Evolutionary conservation across 2,113 vertebrate genomes (phyloP), one percentile per base, ranked within the genome.

Genomic region (Actenoides lindsayi): DNA sequence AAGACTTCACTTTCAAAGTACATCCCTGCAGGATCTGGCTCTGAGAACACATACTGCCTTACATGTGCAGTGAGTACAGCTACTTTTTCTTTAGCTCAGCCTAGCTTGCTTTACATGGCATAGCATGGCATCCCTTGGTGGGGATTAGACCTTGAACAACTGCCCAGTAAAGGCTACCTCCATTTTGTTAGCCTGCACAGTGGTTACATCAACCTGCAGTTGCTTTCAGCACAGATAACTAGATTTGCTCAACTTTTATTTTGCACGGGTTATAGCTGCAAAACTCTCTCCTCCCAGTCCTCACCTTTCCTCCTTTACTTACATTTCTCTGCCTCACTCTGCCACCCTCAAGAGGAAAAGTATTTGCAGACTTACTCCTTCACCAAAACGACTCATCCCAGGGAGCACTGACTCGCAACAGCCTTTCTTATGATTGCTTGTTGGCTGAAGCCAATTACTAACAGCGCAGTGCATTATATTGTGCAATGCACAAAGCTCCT

Each of bases 301-400:
- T 64, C 33, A 27, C 4, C 16, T 80, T 89, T 70, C 23, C n/a
- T 76, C 33, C 16, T 78, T 70, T 33, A 71, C 24, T 75, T 64
- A 33, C 25, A 87, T 79, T 37, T 77, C 37, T 13, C 9, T 87
- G 28, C 18, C 35, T 7, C 85, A 54, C n/a, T 73, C 50, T 81
- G 79, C 74, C 54, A 94, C 75, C 39, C 70, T 92, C 56, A 89
- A 89, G 25, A 90, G 46, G n/a, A 73, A 90, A 95, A 93, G 73
- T 65, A 70, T 31, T 76, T 79, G 17, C 70, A 96, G 68, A 41
- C 60, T 83, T 91, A 89, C 51, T 92, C 39, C 37, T 37, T 39
- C 93, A 81, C 41, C 93, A 95, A 92, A 97, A 77, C 51, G 97
- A 31, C 39, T 90, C 69, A 65, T 30, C 76, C n/a, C 17, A 64